A percentile compares a stretch with the other conserved stretches of the same genome.
These are phyloP conservation scores for Phanerotoma sp. DNA, from an alignment of 2,888 invertebrate species.

Conservation along the genomic window DNA sequence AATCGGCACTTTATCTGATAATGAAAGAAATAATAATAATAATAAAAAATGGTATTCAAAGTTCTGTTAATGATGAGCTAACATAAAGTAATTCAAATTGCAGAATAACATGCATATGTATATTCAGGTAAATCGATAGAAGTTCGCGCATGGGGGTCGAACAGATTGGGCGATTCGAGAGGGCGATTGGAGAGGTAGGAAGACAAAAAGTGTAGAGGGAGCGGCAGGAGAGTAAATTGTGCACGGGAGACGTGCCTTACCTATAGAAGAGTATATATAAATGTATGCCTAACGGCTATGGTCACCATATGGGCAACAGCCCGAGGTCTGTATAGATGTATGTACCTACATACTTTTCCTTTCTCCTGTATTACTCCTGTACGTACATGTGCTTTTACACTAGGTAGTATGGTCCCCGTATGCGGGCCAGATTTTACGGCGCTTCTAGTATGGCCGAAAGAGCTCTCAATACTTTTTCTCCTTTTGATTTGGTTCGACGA, in stretches of 20 bases:
- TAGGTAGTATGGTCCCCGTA: slow-evolving; percentile 45
- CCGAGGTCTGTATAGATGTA: slow-evolving; percentile 38
- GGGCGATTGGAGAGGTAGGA: background rate
- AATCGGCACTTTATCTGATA: no score
- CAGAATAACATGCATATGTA: background rate
- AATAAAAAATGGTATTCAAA: no score
- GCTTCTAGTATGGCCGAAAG: slow-evolving; percentile 18
- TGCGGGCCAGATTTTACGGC: slow-evolving; percentile 53
- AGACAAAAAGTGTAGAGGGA: background rate
- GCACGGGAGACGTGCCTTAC: slow-evolving; percentile 27
- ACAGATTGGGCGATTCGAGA: slow-evolving; percentile 14
- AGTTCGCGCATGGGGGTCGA: slow-evolving; percentile 13
- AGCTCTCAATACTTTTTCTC: slow-evolving; percentile 16
- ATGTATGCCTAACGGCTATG: slow-evolving; percentile 39
- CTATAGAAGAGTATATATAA: slow-evolving; percentile 41
- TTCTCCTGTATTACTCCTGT: background rate
- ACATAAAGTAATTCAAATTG: background rate
- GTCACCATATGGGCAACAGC: slow-evolving; percentile 55
- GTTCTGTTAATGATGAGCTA: background rate
- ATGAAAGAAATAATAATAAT: no score
- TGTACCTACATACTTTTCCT: slow-evolving; percentile 1
- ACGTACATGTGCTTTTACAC: slow-evolving; percentile 38
- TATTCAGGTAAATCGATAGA: slow-evolving; percentile 12
- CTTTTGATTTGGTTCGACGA: slow-evolving; percentile 5
- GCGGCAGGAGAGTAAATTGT: slow-evolving; percentile 31